phyloP scores from a whole-genome alignment of 2,113 vertebrate species.

The Excalfactoria chinensis region DNA sequence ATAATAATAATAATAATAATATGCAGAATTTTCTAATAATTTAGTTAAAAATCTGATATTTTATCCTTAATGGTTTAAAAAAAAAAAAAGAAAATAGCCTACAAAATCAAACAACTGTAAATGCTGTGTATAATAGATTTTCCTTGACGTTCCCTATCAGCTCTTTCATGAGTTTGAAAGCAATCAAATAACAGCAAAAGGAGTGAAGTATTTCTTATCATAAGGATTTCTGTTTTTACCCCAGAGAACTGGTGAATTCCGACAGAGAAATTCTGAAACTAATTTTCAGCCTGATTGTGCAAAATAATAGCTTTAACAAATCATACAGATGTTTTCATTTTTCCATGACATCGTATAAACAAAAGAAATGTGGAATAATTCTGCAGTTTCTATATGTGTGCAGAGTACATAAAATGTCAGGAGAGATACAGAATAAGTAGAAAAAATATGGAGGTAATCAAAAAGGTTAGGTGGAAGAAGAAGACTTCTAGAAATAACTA shows the following conservation, averaged over 20 bases:
- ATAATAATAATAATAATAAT: not conserved
- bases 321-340: not conserved
- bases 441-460: not conserved
- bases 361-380: not conserved
- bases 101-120: not conserved
- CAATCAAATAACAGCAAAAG: not conserved
- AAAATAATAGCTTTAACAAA: not conserved
- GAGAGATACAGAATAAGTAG: not conserved
- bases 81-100: no score
- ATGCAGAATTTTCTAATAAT: not conserved
- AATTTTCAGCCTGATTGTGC: not conserved
- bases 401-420: not conserved
- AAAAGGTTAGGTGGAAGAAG: not conserved
- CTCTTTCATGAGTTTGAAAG: not conserved
- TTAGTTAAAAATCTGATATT: not conserved
- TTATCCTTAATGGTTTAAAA: not conserved
- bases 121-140: not conserved
- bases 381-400: not conserved
- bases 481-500: not conserved
- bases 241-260: not conserved
- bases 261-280: not conserved
- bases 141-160: not conserved
- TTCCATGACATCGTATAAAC: not conserved
- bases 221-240: not conserved
- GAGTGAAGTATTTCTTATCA: not conserved